These are phyloP conservation scores for Plebejus melissa DNA, from an alignment of 2,888 invertebrate species.

Conservation along the genomic window DNA sequence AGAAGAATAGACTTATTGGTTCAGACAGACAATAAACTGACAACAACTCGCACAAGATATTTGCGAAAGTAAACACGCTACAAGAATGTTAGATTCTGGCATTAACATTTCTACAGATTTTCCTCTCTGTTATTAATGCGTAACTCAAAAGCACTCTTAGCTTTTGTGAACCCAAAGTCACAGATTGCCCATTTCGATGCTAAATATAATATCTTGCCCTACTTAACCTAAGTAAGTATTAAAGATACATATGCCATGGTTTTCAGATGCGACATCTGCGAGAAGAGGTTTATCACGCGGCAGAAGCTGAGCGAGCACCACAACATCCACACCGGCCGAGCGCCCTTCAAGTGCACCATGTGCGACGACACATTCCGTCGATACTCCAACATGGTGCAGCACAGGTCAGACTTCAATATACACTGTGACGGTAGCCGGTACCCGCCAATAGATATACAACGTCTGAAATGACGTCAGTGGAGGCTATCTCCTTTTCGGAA, in stretches of 20 bases:
- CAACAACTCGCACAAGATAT: background rate
- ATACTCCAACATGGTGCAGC: conserved; percentile 91
- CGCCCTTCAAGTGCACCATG: conserved; percentile 88
- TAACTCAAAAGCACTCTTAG: background rate
- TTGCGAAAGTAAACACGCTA: background rate
- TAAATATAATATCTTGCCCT: background rate
- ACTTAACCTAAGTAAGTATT: no score
- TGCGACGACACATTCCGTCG: conserved; percentile 90
- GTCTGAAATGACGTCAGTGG: no score
- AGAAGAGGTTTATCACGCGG: conserved; percentile 89
- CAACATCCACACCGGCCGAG: conserved; percentile 89
- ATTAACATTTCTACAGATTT: no score
- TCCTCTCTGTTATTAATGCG: no score
- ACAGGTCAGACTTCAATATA: conserved; percentile 66
- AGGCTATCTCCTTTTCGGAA: no score
- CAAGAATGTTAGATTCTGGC: no score
- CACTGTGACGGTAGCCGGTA: no score
- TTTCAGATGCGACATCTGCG: conserved; percentile 85
- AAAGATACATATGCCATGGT: background rate
- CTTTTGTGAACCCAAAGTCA: background rate
- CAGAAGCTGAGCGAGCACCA: conserved; percentile 90
- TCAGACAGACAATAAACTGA: background rate
- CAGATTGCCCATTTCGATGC: background rate
- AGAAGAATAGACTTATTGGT: no score
- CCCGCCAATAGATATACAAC: no score